phyloP scores from a whole-genome alignment of 2,888 invertebrate species.

The Agriotes lineatus region DNA sequence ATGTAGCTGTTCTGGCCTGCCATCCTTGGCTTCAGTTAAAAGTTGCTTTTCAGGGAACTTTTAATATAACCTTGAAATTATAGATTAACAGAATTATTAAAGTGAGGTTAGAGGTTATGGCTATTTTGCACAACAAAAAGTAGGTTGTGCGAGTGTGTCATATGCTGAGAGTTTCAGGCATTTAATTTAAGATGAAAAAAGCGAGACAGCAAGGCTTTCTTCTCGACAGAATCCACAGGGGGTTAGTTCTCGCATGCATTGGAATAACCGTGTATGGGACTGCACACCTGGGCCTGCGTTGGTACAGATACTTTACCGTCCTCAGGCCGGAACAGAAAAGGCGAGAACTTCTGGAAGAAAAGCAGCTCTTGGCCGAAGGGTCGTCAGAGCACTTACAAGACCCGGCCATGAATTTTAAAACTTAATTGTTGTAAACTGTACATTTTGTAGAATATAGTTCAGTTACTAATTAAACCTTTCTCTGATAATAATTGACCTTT shows the following conservation, averaged over 20 bases:
- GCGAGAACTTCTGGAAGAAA: slow-evolving; percentile 63
- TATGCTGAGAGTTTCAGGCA: too few species aligned
- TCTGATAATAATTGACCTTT: slow-evolving; percentile 6
- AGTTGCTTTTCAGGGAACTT: too few species aligned
- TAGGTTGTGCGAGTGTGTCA: too few species aligned
- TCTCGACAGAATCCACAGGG: slow-evolving; percentile 69
- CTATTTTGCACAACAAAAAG: too few species aligned
- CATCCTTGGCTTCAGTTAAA: too few species aligned
- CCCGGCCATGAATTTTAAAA: slow-evolving; percentile 53
- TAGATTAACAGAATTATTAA: neutral
- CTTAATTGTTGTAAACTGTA: neutral
- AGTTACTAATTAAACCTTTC: slow-evolving; percentile 11
- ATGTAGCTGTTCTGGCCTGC: too few species aligned
- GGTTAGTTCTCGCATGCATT: slow-evolving; percentile 69
- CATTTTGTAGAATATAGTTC: slow-evolving; percentile 1
- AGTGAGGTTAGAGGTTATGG: slow-evolving; percentile 14
- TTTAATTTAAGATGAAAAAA: slow-evolving; percentile 63
- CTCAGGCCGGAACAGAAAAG: slow-evolving; percentile 64
- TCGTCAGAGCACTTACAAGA: slow-evolving; percentile 61
- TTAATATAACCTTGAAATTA: slow-evolving; percentile 6
- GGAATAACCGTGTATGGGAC: slow-evolving; percentile 70
- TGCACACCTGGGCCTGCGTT: slow-evolving; percentile 65
- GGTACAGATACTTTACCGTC: slow-evolving; percentile 68
- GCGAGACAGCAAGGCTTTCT: slow-evolving; percentile 60
- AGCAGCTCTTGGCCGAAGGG: slow-evolving; percentile 67